Evolutionary conservation across 2,888 invertebrate species (phyloP).

Genomic region (Sminthurinus aureus): DNA sequence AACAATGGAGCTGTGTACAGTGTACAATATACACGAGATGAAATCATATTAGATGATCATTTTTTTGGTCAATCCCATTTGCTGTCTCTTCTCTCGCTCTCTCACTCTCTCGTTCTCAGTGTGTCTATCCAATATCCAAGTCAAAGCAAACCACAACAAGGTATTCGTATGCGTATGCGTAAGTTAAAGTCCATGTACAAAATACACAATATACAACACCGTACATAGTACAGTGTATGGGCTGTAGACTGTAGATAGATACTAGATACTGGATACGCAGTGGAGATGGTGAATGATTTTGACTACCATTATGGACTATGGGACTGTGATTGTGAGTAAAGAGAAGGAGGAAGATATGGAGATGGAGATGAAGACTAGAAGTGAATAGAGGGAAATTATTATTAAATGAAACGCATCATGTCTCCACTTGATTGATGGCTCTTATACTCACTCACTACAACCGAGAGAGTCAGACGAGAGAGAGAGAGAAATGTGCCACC

Average conservation of each 20-base stretch:
- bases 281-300: conserved; percentile 24
- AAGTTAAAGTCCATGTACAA: too few relatives aligned
- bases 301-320: background rate
- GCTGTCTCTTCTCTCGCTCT: too few relatives aligned
- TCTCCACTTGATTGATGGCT: conserved; percentile 39
- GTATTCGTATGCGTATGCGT: too few relatives aligned
- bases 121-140: background rate
- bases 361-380: background rate
- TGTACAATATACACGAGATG: background rate
- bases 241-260: too few relatives aligned
- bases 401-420: conserved; percentile 38
- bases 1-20: background rate
- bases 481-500: background rate
- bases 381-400: conserved; percentile 35
- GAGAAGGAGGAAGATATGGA: background rate
- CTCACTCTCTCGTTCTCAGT: too few relatives aligned
- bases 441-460: conserved; percentile 9
- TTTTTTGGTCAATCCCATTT: background rate
- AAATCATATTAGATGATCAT: background rate
- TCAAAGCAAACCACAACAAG: background rate
- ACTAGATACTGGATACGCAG: too few relatives aligned
- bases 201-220: background rate
- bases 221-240: background rate
- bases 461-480: too few relatives aligned
- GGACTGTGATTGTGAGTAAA: background rate